A percentile compares a stretch with the other conserved stretches of the same genome.
These are phyloP conservation scores for Hydrolagus affinis DNA, from an alignment of 2,113 vertebrate species.

Conservation along the genomic window DNA sequence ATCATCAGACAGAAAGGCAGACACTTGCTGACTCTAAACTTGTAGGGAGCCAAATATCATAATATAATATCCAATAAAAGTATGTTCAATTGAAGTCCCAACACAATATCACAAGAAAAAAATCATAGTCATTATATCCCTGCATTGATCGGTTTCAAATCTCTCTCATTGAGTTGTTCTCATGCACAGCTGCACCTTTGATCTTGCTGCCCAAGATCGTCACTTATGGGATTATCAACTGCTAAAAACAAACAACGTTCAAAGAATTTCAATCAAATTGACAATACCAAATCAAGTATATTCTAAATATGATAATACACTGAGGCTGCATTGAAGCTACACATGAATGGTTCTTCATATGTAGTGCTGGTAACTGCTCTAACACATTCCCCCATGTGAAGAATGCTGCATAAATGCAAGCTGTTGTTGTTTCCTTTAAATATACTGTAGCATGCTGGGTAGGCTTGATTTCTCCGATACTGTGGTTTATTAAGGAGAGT, in stretches of 20 bases:
- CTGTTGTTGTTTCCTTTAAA: too few relatives aligned
- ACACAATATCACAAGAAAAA: not conserved
- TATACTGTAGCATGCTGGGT: too few relatives aligned
- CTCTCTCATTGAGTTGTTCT: not conserved
- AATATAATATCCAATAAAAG: not conserved
- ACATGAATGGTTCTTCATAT: too few relatives aligned
- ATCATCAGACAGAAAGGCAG: not conserved
- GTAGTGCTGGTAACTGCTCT: too few relatives aligned
- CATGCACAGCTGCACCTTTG: not conserved
- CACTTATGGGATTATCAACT: not conserved
- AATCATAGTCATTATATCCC: not conserved
- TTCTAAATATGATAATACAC: not conserved
- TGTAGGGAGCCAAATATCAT: not conserved
- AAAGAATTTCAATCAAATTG: not conserved
- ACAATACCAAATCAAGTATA: too few relatives aligned
- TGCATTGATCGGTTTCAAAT: conserved; percentile 4
- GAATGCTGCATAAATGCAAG: too few relatives aligned
- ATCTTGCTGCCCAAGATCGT: not conserved
- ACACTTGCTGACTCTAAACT: not conserved
- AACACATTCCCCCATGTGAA: too few relatives aligned
- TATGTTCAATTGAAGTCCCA: not conserved
- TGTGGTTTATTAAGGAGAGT: too few relatives aligned
- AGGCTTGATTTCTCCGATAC: too few relatives aligned
- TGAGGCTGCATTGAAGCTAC: too few relatives aligned
- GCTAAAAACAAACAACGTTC: not conserved